phyloP scores from a whole-genome alignment of 2,797 vertebrate genomes.

The Ciconia nigra region DNA sequence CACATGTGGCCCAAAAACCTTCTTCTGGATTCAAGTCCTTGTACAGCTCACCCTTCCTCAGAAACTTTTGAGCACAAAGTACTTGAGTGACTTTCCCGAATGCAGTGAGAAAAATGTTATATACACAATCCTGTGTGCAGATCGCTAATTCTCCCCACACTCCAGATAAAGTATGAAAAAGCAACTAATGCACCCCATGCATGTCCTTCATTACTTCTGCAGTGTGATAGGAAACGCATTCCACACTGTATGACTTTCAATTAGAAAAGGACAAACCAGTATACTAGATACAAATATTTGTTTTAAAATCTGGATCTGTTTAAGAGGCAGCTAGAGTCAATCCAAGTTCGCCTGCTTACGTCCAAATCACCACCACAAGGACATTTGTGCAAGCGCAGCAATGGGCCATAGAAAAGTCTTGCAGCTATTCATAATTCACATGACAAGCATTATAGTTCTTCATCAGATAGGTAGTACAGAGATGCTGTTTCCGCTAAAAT shows the following conservation, averaged over 20 bases:
- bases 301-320: not conserved
- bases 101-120: not conserved
- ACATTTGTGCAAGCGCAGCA: not conserved
- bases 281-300: not conserved
- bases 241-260: not conserved
- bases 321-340: not conserved
- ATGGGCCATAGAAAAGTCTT: not conserved
- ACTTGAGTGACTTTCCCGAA: not conserved
- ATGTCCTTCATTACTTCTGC: not conserved
- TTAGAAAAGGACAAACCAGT: not conserved
- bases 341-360: not conserved
- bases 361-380: not conserved
- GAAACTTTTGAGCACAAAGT: not conserved
- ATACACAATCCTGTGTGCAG: not conserved
- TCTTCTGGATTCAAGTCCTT: not conserved
- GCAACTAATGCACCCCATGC: not conserved
- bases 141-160: rapidly evolving
- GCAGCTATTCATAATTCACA: not conserved
- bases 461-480: not conserved
- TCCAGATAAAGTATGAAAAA: not conserved
- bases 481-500: not conserved
- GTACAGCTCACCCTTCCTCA: not conserved
- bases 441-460: not conserved
- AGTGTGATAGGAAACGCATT: not conserved
- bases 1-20: not conserved